These are phyloP conservation scores for Amaurobius ferox DNA, from an alignment of 2,888 invertebrate species.

Conservation along the genomic window DNA sequence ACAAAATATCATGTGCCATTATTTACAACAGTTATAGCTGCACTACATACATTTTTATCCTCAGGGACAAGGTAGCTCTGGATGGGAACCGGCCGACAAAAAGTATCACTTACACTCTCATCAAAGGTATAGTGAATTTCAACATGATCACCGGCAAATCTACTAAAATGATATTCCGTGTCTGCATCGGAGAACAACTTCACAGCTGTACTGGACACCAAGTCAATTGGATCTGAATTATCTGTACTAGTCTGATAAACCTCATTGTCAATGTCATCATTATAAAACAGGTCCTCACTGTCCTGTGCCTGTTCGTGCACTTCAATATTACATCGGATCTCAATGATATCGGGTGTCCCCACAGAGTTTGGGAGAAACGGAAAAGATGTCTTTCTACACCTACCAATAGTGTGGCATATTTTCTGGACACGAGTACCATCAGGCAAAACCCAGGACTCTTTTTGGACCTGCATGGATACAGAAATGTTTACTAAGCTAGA, in stretches of 20 bases:
- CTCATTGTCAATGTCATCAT: background rate
- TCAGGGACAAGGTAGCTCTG: slow-evolving; percentile 5
- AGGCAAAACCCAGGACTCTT: slow-evolving; percentile 59
- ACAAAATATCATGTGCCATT: background rate
- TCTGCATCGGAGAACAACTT: background rate
- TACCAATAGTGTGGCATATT: slow-evolving; percentile 59
- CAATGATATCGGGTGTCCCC: slow-evolving; percentile 40
- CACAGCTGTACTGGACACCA: background rate
- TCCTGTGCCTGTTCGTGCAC: slow-evolving; percentile 51
- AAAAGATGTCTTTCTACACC: slow-evolving; percentile 52
- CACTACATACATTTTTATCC: slow-evolving; percentile 24
- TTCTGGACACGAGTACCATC: slow-evolving; percentile 59
- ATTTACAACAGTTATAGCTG: slow-evolving; percentile 22
- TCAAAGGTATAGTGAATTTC: slow-evolving; percentile 56
- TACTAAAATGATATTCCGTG: slow-evolving; percentile 38
- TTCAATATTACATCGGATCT: slow-evolving; percentile 64
- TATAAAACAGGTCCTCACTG: background rate
- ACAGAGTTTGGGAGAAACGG: slow-evolving; percentile 24
- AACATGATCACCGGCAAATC: slow-evolving; percentile 46
- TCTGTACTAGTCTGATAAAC: background rate
- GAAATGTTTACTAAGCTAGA: slow-evolving; percentile 12
- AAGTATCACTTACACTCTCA: background rate
- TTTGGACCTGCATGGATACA: slow-evolving; percentile 53
- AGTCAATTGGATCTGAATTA: background rate
- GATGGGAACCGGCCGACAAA: slow-evolving; percentile 6